phyloP scores from a whole-genome alignment of 2,113 vertebrate genomes.

The Ammospiza caudacuta region DNA sequence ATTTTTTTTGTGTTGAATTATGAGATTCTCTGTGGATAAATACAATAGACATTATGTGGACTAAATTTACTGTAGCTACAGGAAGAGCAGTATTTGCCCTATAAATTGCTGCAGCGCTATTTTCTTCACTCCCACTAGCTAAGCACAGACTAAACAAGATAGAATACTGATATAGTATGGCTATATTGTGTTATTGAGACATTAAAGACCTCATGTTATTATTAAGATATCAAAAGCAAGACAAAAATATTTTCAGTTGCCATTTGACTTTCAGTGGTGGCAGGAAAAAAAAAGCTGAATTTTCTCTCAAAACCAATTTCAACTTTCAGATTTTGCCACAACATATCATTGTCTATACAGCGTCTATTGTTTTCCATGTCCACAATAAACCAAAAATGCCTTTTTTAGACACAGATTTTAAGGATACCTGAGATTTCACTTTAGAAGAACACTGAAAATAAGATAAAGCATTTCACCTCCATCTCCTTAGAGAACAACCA shows the following conservation, averaged over 20 bases:
- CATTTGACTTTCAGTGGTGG: background rate
- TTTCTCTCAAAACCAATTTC: background rate
- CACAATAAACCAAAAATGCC: background rate
- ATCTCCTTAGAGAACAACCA: background rate
- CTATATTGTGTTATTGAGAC: background rate
- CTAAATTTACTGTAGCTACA: background rate
- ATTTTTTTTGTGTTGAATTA: background rate
- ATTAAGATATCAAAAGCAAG: background rate
- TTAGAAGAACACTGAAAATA: background rate
- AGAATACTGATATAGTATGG: background rate
- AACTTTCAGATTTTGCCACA: background rate
- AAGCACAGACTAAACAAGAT: background rate
- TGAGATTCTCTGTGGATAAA: background rate
- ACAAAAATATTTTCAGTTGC: background rate
- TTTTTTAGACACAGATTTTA: background rate
- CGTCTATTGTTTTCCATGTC: background rate
- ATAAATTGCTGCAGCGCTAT: background rate
- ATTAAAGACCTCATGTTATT: background rate
- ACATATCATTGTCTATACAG: background rate
- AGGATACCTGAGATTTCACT: background rate
- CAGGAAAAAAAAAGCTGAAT: background rate
- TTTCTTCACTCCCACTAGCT: background rate
- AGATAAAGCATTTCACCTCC: background rate
- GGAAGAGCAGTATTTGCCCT: background rate
- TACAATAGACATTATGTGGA: background rate